These are phyloP conservation scores for Pandemis cinnamomeana DNA, from an alignment of 2,888 invertebrate genomes.

Conservation along the genomic window DNA sequence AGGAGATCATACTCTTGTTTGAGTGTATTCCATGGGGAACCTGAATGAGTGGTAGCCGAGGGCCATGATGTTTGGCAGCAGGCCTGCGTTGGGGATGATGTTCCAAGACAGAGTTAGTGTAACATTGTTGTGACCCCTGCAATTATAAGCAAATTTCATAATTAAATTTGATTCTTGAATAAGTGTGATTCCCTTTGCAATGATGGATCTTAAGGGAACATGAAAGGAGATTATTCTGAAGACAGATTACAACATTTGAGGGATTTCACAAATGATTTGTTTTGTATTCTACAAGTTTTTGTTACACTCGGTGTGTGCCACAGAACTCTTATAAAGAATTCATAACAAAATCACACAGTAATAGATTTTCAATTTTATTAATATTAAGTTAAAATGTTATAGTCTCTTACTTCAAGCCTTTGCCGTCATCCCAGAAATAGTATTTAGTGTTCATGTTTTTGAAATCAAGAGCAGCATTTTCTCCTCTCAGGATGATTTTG, in stretches of 20 bases:
- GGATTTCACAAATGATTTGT: too few relatives aligned
- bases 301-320: too few relatives aligned
- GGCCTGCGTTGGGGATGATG: constrained; percentile 98
- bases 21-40: constrained; percentile 95
- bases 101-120: constrained; percentile 98
- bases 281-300: too few relatives aligned
- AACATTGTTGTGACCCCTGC: constrained; percentile 96
- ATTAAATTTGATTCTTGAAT: background rate
- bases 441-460: constrained; percentile 98
- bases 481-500: constrained; percentile 97
- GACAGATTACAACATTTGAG: background rate
- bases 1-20: constrained; percentile 78
- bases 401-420: constrained; percentile 91
- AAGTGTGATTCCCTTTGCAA: background rate
- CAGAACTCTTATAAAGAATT: too few relatives aligned
- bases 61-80: constrained; percentile 94
- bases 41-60: constrained; percentile 93
- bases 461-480: constrained; percentile 96
- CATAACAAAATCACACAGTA: too few relatives aligned
- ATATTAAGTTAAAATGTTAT: background rate
- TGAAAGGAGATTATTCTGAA: background rate
- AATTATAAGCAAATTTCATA: constrained; percentile 57
- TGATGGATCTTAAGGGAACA: background rate
- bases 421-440: constrained; percentile 99
- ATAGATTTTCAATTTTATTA: too few relatives aligned